Percentiles rank a stretch among this genome's conserved stretches.
These are phyloP conservation scores for Allolobophora icterica DNA, from an alignment of 2,888 invertebrate species.

Conservation along the genomic window DNA sequence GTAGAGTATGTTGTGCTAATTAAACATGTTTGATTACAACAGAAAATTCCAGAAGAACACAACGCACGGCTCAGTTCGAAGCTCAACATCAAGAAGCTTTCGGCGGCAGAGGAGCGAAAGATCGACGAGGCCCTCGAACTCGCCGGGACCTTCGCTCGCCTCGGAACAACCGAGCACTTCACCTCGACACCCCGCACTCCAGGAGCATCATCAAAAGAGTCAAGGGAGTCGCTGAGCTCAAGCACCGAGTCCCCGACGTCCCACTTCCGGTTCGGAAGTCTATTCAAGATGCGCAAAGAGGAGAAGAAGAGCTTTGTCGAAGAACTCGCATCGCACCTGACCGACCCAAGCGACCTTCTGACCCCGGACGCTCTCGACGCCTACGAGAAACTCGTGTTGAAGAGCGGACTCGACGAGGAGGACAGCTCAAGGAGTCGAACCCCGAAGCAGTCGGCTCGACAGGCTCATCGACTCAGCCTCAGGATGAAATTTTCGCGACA, in stretches of 20 bases:
- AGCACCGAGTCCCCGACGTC: not conserved
- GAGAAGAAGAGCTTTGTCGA: constrained; percentile 46
- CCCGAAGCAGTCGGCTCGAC: not conserved
- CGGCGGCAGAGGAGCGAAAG: constrained; percentile 87
- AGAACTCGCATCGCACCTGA: constrained; percentile 33
- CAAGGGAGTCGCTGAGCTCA: constrained; percentile 21
- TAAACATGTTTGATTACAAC: not conserved
- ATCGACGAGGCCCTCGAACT: constrained; percentile 90
- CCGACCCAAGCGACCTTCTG: constrained; percentile 65
- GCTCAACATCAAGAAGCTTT: constrained; percentile 81
- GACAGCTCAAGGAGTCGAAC: not conserved
- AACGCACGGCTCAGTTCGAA: not conserved
- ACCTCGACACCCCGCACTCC: not conserved
- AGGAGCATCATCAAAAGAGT: constrained; percentile 1
- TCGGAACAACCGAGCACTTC: constrained; percentile 30
- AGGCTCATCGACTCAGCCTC: not conserved
- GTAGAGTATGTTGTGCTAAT: no score
- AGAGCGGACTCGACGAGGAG: constrained; percentile 58
- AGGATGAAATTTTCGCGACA: not conserved
- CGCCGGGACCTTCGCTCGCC: constrained; percentile 83
- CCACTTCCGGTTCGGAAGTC: constrained; percentile 30
- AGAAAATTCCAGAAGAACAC: constrained; percentile 12
- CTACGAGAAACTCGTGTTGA: constrained; percentile 88
- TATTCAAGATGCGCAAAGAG: constrained; percentile 38
- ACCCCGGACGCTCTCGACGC: constrained; percentile 85